These are phyloP conservation scores for Drosophila jambulina DNA, from an alignment of 1,140 invertebrate genomes.

Conservation along the genomic window DNA sequence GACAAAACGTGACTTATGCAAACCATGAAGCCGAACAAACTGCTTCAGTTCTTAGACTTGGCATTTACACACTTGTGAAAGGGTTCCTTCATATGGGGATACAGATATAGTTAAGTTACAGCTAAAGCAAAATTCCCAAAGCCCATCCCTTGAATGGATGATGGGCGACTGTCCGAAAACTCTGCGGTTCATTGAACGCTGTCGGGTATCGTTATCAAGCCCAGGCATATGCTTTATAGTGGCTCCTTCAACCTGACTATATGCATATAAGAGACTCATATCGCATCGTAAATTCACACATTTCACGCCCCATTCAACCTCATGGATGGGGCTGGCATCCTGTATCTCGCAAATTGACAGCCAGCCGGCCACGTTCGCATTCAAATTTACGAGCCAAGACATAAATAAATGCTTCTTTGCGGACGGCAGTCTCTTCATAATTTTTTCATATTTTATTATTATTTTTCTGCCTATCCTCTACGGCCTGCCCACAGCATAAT, in stretches of 20 bases:
- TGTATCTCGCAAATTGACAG: conserved; percentile 73
- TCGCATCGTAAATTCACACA: conserved; percentile 74
- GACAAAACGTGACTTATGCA: conserved; percentile 65
- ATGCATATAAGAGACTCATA: conserved; percentile 23
- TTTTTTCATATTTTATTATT: conserved; percentile 57
- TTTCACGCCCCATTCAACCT: conserved; percentile 72
- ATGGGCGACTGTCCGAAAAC: conserved; percentile 21
- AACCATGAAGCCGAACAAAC: conserved; percentile 17
- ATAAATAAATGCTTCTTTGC: conserved; percentile 59
- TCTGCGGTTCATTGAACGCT: conserved; percentile 71
- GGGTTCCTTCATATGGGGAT: background rate
- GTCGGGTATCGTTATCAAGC: conserved; percentile 34
- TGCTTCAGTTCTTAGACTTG: conserved; percentile 6
- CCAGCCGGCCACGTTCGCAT: conserved; percentile 67
- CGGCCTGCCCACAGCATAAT: conserved; percentile 64
- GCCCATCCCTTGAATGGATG: conserved; percentile 9
- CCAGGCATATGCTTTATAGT: conserved; percentile 19
- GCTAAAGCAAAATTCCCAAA: conserved; percentile 4
- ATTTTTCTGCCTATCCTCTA: conserved; percentile 26
- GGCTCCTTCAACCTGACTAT: conserved; percentile 52
- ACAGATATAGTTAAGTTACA: conserved; percentile 27
- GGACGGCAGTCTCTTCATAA: conserved; percentile 45
- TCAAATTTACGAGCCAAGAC: conserved; percentile 68
- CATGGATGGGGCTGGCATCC: conserved; percentile 50
- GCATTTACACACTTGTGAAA: conserved; percentile 7